Percentiles rank a stretch among this genome's conserved stretches.
phyloP scores from a whole-genome alignment of 2,888 invertebrate genomes.

The Chrysolina oricalcia region DNA sequence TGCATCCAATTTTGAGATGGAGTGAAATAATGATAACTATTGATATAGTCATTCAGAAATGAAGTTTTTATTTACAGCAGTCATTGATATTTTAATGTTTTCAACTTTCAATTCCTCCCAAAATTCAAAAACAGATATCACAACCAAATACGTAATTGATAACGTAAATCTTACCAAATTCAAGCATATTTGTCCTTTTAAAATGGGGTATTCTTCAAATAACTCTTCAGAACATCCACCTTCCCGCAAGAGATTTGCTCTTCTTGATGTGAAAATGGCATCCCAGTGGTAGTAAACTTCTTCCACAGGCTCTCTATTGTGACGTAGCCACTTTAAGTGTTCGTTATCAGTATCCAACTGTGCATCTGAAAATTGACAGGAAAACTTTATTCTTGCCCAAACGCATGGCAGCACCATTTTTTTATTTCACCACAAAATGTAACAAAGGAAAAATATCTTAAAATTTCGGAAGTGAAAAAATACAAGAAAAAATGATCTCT shows the following conservation, averaged over 20 bases:
- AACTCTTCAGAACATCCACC: neutral
- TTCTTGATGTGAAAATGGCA: neutral
- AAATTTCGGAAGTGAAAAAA: too few relatives aligned
- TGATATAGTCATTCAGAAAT: too few relatives aligned
- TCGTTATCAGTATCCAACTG: neutral
- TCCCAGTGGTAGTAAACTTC: constrained; percentile 8
- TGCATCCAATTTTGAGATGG: too few relatives aligned
- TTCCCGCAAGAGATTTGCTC: neutral
- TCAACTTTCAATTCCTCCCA: too few relatives aligned
- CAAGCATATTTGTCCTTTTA: neutral
- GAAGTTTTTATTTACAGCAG: too few relatives aligned
- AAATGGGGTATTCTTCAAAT: constrained; percentile 9
- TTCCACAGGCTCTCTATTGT: constrained; percentile 19
- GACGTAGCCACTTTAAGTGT: constrained; percentile 1
- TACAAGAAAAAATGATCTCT: too few relatives aligned
- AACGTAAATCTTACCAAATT: constrained; percentile 1
- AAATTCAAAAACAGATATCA: too few relatives aligned
- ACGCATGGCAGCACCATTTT: too few relatives aligned
- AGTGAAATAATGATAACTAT: too few relatives aligned
- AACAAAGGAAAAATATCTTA: too few relatives aligned
- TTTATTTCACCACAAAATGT: too few relatives aligned
- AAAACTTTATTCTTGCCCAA: neutral
- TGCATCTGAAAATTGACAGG: neutral
- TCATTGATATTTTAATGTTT: too few relatives aligned
- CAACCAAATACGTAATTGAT: neutral